phyloP scores from a whole-genome alignment of 2,113 vertebrate genomes.

The Pangasianodon hypophthalmus region DNA sequence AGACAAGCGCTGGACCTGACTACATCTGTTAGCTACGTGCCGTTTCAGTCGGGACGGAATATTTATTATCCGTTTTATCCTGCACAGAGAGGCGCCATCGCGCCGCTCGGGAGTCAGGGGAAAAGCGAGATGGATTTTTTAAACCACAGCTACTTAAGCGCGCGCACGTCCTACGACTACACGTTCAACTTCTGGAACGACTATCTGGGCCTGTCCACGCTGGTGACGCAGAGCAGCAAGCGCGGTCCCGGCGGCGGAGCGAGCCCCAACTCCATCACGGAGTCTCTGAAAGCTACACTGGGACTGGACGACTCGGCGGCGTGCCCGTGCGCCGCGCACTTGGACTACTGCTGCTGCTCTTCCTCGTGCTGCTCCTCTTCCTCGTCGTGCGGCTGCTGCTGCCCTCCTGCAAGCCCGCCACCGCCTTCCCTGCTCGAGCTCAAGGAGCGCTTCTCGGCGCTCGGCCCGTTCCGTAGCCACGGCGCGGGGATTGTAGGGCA shows the following conservation, averaged over 20 bases:
- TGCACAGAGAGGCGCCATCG: slow-evolving; percentile 31
- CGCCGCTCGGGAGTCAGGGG: slow-evolving; percentile 36
- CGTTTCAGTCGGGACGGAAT: slow-evolving; percentile 64
- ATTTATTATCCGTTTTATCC: slow-evolving; percentile 62
- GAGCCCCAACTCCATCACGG: slow-evolving; percentile 80
- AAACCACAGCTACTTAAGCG: slow-evolving; percentile 79
- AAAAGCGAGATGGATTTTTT: slow-evolving; percentile 77
- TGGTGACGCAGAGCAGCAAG: slow-evolving; percentile 76
- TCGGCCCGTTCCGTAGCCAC: slow-evolving; percentile 75
- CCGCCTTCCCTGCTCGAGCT: slow-evolving; percentile 75
- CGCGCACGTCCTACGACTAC: slow-evolving; percentile 77
- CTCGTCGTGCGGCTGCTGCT: slow-evolving; percentile 59
- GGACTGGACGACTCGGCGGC: slow-evolving; percentile 74
- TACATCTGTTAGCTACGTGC: slow-evolving; percentile 19
- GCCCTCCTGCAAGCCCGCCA: slow-evolving; percentile 71
- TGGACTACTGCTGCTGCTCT: slow-evolving; percentile 73
- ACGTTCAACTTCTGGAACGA: slow-evolving; percentile 87
- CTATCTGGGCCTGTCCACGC: slow-evolving; percentile 79
- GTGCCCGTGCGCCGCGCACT: slow-evolving; percentile 72
- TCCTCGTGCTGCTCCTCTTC: slow-evolving; percentile 39
- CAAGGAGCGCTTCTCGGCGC: slow-evolving; percentile 78
- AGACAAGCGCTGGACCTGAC: slow-evolving; percentile 68
- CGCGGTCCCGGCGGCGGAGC: slow-evolving; percentile 64
- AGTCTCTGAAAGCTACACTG: slow-evolving; percentile 80
- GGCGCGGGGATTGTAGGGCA: slow-evolving; percentile 63